A percentile compares a stretch with the other conserved stretches of the same genome.
Conservation (phyloP, 2,888 invertebrate species). For the Parnassius smintheus region DNA sequence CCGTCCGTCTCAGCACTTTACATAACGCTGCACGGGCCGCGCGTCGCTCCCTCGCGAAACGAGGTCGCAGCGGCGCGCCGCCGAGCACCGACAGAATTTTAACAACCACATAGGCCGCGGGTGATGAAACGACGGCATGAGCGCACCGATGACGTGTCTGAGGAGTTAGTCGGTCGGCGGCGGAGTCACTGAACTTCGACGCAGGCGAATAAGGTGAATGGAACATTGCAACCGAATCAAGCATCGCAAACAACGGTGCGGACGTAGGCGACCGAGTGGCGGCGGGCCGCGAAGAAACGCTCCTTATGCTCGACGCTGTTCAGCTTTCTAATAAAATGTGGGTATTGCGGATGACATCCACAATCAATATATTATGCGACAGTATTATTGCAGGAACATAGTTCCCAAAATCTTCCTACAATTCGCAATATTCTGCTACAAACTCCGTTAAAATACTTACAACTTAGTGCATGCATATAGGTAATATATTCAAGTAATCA, state of each 20-base stretch:
- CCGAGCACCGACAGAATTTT: conserved; percentile 69
- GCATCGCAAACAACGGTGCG: conserved; percentile 49
- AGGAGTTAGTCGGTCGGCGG: conserved; percentile 66
- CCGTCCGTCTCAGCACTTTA: conserved; percentile 60
- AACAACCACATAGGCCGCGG: conserved; percentile 58
- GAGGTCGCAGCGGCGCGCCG: conserved; percentile 62
- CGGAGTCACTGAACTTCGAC: conserved; percentile 77
- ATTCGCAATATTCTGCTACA: too few species aligned
- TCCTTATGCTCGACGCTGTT: conserved; percentile 52
- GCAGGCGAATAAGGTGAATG: conserved; percentile 76
- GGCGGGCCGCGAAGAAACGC: conserved; percentile 46
- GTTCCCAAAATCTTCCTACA: neutral
- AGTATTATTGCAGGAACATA: too few species aligned
- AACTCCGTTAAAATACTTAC: too few species aligned
- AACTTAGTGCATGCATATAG: too few species aligned
- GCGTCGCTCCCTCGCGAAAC: conserved; percentile 51
- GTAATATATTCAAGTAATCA: neutral
- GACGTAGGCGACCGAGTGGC: conserved; percentile 50
- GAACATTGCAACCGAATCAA: conserved; percentile 74
- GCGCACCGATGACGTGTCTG: conserved; percentile 69
- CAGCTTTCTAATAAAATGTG: conserved; percentile 73
- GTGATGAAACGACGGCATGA: conserved; percentile 71
- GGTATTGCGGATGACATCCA: conserved; percentile 31
- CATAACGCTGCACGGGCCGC: conserved; percentile 57
- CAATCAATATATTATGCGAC: neutral